phyloP scores from a whole-genome alignment of 2,113 vertebrate species.

The Rhynchomys soricoides region DNA sequence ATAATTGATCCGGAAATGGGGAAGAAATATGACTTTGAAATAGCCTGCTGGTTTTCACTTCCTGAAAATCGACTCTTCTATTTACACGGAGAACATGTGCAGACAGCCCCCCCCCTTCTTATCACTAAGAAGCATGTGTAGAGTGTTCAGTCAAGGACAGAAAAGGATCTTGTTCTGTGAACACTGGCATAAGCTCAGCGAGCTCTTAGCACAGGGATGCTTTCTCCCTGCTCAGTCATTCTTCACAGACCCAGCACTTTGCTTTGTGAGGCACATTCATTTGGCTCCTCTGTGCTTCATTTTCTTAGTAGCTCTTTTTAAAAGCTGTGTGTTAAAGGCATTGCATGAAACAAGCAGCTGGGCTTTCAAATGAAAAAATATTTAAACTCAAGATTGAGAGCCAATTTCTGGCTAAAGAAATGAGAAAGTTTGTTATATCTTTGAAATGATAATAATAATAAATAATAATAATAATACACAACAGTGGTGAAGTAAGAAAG shows the following conservation, averaged over 20 bases:
- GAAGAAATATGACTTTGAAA: constrained; percentile 47
- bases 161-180: not conserved
- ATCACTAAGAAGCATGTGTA: not conserved
- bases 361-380: not conserved
- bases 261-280: not conserved
- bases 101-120: constrained; percentile 8
- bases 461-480: not conserved
- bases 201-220: not conserved
- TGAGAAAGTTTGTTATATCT: not conserved
- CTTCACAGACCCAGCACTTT: not conserved
- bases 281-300: not conserved
- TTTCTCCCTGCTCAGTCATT: not conserved
- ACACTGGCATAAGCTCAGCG: not conserved
- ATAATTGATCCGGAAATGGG: not conserved
- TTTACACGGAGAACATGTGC: constrained; percentile 34
- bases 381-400: constrained; percentile 2
- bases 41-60: constrained; percentile 45
- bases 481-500: not conserved
- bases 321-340: not conserved
- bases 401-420: not conserved
- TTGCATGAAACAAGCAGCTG: not conserved
- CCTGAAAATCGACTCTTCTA: not conserved
- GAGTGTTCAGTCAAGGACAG: constrained; percentile 31
- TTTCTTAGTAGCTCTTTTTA: not conserved
- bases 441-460: not conserved